A percentile compares a stretch with the other conserved stretches of the same genome.
phyloP scores from a whole-genome alignment of 2,888 invertebrate species.

The Myathropa florea region DNA sequence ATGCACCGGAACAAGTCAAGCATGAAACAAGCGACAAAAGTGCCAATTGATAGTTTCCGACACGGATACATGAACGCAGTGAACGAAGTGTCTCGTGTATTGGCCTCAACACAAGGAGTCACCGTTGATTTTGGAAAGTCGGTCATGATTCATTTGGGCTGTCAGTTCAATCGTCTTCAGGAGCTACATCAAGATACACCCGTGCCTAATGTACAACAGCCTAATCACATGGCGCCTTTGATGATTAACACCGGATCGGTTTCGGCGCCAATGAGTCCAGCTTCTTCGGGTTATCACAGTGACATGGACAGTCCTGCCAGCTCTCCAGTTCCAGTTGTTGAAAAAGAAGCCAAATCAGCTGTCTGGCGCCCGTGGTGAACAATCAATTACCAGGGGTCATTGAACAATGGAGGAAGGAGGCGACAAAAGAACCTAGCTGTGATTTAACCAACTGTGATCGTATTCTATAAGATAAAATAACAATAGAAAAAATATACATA shows the following conservation, averaged over 20 bases:
- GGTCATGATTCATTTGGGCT: slow-evolving; percentile 93
- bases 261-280: slow-evolving; percentile 76
- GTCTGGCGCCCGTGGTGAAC: slow-evolving; percentile 78
- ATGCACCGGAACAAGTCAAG: slow-evolving; percentile 21
- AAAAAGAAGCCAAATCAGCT: slow-evolving; percentile 59
- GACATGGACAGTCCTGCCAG: slow-evolving; percentile 75
- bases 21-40: slow-evolving; percentile 78
- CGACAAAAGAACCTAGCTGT: slow-evolving; percentile 11
- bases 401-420: neutral
- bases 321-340: slow-evolving; percentile 68
- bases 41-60: slow-evolving; percentile 86
- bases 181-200: neutral
- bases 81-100: slow-evolving; percentile 91
- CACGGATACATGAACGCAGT: slow-evolving; percentile 94
- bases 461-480: slow-evolving; percentile 3
- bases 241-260: slow-evolving; percentile 72
- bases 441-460: slow-evolving; percentile 41
- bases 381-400: neutral
- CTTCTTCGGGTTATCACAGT: slow-evolving; percentile 79
- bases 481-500: neutral
- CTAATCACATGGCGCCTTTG: slow-evolving; percentile 46
- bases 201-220: slow-evolving; percentile 57
- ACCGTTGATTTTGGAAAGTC: slow-evolving; percentile 92
- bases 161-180: slow-evolving; percentile 84
- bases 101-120: slow-evolving; percentile 92